Percentiles rank a stretch among this genome's conserved stretches.
phyloP scores from a whole-genome alignment of 2,113 vertebrate genomes.

The Clarias magur region DNA sequence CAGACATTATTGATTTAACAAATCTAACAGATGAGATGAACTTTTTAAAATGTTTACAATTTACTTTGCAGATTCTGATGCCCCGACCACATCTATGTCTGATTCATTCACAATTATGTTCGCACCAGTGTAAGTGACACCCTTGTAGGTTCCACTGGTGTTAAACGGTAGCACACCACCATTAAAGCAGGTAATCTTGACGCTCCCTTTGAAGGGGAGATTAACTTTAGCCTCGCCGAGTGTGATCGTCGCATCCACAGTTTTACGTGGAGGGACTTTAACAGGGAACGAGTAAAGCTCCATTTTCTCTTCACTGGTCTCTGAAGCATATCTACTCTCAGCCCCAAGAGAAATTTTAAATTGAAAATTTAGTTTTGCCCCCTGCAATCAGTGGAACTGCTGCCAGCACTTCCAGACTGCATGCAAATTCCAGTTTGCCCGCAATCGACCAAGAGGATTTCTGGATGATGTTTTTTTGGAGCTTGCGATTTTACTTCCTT shows the following conservation, averaged over 20 bases:
- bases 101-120: conserved; percentile 1
- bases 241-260: not conserved
- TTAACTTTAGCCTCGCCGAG: conserved; percentile 46
- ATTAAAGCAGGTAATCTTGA: conserved; percentile 48
- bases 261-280: conserved; percentile 40
- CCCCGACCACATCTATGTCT: conserved; percentile 21
- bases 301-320: conserved; percentile 8
- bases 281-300: not conserved
- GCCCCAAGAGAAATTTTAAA: not conserved
- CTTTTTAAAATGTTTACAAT: not conserved
- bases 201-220: conserved; percentile 48
- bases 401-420: conserved; percentile 32
- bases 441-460: conserved; percentile 47
- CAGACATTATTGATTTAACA: not conserved
- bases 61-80: not conserved
- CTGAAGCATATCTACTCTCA: not conserved
- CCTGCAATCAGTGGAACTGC: conserved; percentile 32
- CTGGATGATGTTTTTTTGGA: conserved; percentile 39
- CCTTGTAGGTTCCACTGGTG: conserved; percentile 44
- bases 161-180: conserved; percentile 7
- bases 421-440: not conserved
- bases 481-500: conserved; percentile 16
- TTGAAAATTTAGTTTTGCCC: not conserved
- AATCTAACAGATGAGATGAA: not conserved
- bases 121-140: not conserved